Evolutionary conservation across 1,140 invertebrate species (phyloP), one percentile per base, ranked within the genome.

Genomic region (Drosophila asahinai): DNA sequence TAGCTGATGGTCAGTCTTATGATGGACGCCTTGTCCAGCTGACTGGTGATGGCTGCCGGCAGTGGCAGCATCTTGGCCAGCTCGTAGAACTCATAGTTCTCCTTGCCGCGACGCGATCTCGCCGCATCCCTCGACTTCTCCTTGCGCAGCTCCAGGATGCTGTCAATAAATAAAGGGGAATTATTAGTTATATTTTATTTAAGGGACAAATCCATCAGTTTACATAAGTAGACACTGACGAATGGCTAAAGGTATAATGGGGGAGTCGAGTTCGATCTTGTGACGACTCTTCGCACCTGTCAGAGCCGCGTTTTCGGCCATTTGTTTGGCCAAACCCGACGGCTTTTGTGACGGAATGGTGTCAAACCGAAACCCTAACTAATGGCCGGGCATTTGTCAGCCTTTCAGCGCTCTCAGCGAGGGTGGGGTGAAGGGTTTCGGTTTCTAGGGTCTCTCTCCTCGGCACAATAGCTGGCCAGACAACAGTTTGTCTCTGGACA

Each of bases 1-100:
- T 98, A 99, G 93, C 97, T 98, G 93, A 99, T 99, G 80, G 98
- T 99, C 86, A 99, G 96, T 92, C 99, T 96, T 94, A 99, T 99
- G 93, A 99, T 99, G 86, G 98, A 99, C 25, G 99, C 99, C 94
- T 99, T 99, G 94, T 99, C 99, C 94, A 99, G 94, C 94, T 99
- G 99, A 77, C 97, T 98, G 78, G 98, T 99, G 93, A 99, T 99
- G 84, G 98, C 98, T 4, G 97, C 96, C 1, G 98, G 98, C 42
- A 99, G 95, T 1, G 98, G 98, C 78, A 99, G 94, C 97, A 99
- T 97, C 94, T 99, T 99, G 71, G 98, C 98, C 93, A 99, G 94
- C 94, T 99, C 98, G 94, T 99, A 99, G 94, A 99, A 99, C 94
- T 99, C 98, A 93, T 97, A 99, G 94, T 99, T 99, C 94, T 99